These are phyloP conservation scores for Penelope pileata DNA, from an alignment of 2,113 vertebrate species.

Conservation along the genomic window DNA sequence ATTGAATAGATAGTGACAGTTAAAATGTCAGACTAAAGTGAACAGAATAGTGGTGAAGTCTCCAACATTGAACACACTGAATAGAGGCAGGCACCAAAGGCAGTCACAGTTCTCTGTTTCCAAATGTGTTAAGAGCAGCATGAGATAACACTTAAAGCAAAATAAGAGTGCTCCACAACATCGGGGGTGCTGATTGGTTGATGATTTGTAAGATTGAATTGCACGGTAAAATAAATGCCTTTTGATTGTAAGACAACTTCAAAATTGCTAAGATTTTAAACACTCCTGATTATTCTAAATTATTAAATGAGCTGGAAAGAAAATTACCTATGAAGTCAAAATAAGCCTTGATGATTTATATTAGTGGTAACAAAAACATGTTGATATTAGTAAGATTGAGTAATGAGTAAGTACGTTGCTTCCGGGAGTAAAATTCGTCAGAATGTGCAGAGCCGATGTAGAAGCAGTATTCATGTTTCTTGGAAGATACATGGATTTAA, in stretches of 20 bases:
- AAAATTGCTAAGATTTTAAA: conserved; percentile 52
- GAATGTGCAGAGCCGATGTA: not conserved
- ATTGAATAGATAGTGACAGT: not conserved
- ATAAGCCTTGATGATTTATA: conserved; percentile 51
- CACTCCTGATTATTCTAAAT: conserved; percentile 59
- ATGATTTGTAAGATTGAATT: conserved; percentile 61
- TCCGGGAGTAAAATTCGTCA: not conserved
- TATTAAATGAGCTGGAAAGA: conserved; percentile 54
- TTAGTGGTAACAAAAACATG: conserved; percentile 51
- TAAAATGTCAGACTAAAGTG: not conserved
- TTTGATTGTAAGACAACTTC: conserved; percentile 57
- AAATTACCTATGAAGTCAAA: conserved; percentile 55
- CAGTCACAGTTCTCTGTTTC: conserved; percentile 40
- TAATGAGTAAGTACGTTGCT: conserved; percentile 7
- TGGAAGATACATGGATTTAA: rapidly evolving
- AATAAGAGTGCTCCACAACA: conserved; percentile 58
- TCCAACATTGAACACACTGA: not conserved
- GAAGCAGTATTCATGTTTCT: not conserved
- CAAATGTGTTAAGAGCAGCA: conserved; percentile 47
- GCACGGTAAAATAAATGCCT: conserved; percentile 22
- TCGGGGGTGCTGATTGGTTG: conserved; percentile 53
- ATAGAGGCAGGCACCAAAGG: conserved; percentile 24
- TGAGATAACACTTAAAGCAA: conserved; percentile 25
- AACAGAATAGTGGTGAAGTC: not conserved
- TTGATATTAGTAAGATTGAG: conserved; percentile 9